These are phyloP conservation scores for Odontesthes bonariensis DNA, from an alignment of 2,113 vertebrate genomes.

Conservation along the genomic window DNA sequence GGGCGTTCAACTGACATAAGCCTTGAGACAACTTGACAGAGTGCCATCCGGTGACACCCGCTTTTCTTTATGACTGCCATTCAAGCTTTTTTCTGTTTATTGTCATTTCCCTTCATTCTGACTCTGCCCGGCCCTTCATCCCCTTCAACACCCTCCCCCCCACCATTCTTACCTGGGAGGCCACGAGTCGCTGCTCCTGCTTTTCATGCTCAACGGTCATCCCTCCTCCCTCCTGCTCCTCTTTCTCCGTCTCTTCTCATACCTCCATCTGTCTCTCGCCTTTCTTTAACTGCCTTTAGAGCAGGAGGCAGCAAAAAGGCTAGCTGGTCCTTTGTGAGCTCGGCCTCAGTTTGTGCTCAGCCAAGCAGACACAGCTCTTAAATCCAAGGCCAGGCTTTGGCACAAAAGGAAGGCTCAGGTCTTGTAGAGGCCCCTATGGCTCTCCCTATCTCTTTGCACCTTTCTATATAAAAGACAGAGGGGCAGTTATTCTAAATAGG, in stretches of 20 bases:
- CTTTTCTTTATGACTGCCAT: constrained; percentile 59
- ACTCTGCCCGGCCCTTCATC: background rate
- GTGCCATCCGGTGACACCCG: constrained; percentile 66
- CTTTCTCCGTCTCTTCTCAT: constrained; percentile 46
- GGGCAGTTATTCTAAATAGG: constrained; percentile 55
- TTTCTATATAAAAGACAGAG: constrained; percentile 57
- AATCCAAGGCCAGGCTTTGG: constrained; percentile 66
- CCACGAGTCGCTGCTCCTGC: constrained; percentile 57
- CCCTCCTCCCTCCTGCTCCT: constrained; percentile 24
- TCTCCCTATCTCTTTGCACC: constrained; percentile 64
- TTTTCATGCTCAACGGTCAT: constrained; percentile 64
- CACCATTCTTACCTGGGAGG: constrained; percentile 74
- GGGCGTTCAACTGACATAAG: constrained; percentile 57
- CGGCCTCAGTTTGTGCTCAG: constrained; percentile 75
- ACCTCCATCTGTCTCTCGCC: constrained; percentile 73
- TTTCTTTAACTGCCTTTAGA: constrained; percentile 73
- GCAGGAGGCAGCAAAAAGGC: constrained; percentile 71
- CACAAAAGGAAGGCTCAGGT: constrained; percentile 74
- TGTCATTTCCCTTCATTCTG: constrained; percentile 42
- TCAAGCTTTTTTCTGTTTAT: constrained; percentile 53
- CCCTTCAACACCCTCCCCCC: constrained; percentile 16
- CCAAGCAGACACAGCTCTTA: constrained; percentile 75
- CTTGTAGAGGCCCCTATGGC: constrained; percentile 66
- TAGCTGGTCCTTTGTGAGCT: constrained; percentile 66
- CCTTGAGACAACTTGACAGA: constrained; percentile 63